Percentiles rank a stretch among this genome's conserved stretches.
These are phyloP conservation scores for Arbacia lixula DNA, from an alignment of 53 echinoderm and acorn worm genomes.

Conservation along the genomic window DNA sequence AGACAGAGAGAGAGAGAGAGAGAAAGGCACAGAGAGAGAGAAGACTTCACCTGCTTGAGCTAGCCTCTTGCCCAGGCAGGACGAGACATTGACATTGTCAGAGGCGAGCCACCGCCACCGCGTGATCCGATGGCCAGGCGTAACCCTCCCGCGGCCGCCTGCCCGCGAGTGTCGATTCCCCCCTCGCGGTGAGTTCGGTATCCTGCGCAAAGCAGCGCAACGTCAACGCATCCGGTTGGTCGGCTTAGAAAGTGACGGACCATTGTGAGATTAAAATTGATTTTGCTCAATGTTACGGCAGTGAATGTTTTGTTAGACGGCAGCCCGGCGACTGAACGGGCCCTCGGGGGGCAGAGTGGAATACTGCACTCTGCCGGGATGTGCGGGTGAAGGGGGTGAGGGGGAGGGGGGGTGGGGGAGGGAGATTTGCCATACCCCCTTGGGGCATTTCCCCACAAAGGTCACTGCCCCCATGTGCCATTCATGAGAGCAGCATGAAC, in stretches of 20 bases:
- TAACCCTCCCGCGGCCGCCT: conserved; percentile 54
- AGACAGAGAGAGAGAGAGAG: no score
- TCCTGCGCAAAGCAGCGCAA: conserved; percentile 40
- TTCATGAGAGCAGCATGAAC: conserved; percentile 39
- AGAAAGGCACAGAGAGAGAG: no score
- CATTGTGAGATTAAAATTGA: conserved; percentile 61
- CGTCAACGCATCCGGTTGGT: conserved; percentile 58
- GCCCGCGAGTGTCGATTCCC: conserved; percentile 43
- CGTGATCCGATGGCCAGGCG: conserved; percentile 48
- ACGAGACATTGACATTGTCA: conserved; percentile 10
- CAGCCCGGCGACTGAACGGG: not conserved
- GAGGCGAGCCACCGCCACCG: conserved; percentile 14
- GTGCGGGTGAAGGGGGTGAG: not conserved
- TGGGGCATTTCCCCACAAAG: conserved; percentile 28
- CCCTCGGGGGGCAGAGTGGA: conserved; percentile 1
- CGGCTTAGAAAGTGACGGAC: conserved; percentile 58
- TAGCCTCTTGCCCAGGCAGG: conserved; percentile 19
- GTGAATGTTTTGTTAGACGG: conserved; percentile 55
- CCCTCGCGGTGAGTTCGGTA: conserved; percentile 21
- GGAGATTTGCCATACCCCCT: conserved; percentile 46
- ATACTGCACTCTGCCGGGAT: not conserved
- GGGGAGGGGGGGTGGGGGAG: not conserved
- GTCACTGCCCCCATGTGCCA: conserved; percentile 47
- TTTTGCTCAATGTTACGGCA: conserved; percentile 61
- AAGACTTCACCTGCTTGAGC: conserved; percentile 35